These are phyloP conservation scores for Vidua macroura DNA, from an alignment of 2,113 vertebrate species.

Conservation along the genomic window DNA sequence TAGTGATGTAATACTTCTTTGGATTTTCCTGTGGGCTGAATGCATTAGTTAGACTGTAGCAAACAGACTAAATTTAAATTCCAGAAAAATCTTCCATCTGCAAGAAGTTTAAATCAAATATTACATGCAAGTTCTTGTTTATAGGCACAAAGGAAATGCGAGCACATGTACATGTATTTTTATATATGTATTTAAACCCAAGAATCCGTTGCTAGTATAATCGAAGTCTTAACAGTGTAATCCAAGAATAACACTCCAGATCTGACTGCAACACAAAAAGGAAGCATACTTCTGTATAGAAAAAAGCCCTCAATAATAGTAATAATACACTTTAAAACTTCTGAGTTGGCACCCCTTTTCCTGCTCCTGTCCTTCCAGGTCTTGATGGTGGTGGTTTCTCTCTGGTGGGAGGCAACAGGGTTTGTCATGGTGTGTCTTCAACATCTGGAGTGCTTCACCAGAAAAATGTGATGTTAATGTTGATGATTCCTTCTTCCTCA, in stretches of 20 bases:
- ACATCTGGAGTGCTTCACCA: neutral
- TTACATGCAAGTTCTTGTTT: neutral
- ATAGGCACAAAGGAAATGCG: neutral
- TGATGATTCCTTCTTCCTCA: neutral
- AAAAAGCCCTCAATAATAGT: neutral
- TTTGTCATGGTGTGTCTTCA: neutral
- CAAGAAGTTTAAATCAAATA: neutral
- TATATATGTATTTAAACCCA: neutral
- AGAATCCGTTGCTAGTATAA: neutral
- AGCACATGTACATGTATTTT: neutral
- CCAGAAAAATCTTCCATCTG: conserved; percentile 28
- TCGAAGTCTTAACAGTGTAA: neutral
- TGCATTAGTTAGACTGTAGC: neutral
- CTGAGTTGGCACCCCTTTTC: neutral
- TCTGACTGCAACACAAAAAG: neutral
- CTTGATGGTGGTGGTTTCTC: neutral
- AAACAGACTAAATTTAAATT: conserved; percentile 36
- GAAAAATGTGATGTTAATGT: neutral
- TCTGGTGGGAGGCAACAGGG: neutral
- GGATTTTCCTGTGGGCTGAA: conserved; percentile 24
- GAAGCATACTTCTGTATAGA: neutral
- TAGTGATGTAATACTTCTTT: neutral
- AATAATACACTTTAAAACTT: neutral
- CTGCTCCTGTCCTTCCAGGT: neutral
- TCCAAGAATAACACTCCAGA: conserved; percentile 12